phyloP scores from a whole-genome alignment of 2,113 vertebrate species.

The Triplophysa dalaica region DNA sequence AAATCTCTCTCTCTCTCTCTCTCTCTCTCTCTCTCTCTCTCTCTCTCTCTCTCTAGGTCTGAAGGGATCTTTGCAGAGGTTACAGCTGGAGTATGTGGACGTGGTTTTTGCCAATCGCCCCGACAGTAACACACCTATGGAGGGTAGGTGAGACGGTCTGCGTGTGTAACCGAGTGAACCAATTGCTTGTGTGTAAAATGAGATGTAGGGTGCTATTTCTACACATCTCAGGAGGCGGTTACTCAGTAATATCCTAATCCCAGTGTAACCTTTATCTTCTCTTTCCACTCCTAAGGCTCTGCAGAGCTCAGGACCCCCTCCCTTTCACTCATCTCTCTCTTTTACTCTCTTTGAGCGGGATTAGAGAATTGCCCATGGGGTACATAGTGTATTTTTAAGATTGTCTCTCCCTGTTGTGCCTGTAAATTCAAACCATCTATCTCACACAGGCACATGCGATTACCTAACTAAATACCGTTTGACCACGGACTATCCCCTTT shows the following conservation, averaged over 20 bases:
- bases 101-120: constrained; percentile 96
- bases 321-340: constrained; percentile 17
- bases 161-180: not conserved
- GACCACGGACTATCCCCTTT: too few species aligned
- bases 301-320: not conserved
- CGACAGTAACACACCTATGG: constrained; percentile 96
- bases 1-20: not conserved
- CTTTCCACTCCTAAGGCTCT: not conserved
- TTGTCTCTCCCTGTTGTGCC: constrained; percentile 7
- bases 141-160: constrained; percentile 80
- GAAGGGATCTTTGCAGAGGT: constrained; percentile 90
- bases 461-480: too few species aligned
- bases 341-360: constrained; percentile 15
- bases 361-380: constrained; percentile 31
- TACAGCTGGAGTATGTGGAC: constrained; percentile 96
- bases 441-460: constrained; percentile 1
- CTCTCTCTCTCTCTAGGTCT: constrained; percentile 74
- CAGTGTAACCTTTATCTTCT: constrained; percentile 11
- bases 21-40: not conserved
- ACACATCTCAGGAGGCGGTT: not conserved
- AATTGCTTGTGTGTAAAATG: constrained; percentile 49
- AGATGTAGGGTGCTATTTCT: constrained; percentile 3
- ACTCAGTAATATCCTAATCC: not conserved
- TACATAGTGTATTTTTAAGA: constrained; percentile 40
- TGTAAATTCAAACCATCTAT: constrained; percentile 21